Evolutionary conservation across 1,140 invertebrate genomes (phyloP).

Genomic region (Euura saliciscinereae): DNA sequence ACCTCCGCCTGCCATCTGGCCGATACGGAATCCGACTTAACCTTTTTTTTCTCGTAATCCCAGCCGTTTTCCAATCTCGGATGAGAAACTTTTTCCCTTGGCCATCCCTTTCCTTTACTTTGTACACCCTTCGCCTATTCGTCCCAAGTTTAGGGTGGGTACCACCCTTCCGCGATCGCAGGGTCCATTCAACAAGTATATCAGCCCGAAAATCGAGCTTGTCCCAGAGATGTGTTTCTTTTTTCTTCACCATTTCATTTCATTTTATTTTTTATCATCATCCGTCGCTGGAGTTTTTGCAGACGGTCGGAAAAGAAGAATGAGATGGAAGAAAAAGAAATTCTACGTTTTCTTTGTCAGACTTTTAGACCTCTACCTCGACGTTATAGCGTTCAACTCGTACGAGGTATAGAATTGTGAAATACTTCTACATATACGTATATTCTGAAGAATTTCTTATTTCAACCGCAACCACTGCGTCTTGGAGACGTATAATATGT

Average conservation of each 20-base stretch:
- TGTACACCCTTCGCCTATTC: slow-evolving; percentile 18
- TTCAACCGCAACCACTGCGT: no score
- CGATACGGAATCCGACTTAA: slow-evolving; percentile 49
- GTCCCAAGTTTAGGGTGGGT: slow-evolving; percentile 9
- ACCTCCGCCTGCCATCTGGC: slow-evolving; percentile 49
- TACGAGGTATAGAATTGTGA: no score
- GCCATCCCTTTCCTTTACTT: not conserved
- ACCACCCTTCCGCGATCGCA: not conserved
- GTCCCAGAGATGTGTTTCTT: not conserved
- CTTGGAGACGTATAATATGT: no score
- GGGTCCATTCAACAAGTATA: slow-evolving; percentile 42
- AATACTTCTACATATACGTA: no score
- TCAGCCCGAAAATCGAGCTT: slow-evolving; percentile 48
- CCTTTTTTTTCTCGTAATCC: slow-evolving; percentile 34
- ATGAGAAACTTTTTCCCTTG: slow-evolving; percentile 43
- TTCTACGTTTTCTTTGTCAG: no score
- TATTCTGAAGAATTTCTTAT: no score
- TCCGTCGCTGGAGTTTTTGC: not conserved
- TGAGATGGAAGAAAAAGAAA: no score
- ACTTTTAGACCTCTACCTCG: no score
- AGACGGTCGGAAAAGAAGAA: not conserved
- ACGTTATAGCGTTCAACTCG: no score
- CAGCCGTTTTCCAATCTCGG: slow-evolving; percentile 52
- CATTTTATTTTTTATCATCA: not conserved
- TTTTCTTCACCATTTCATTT: not conserved